Conservation (phyloP, 92 coral and sea anemone genomes). For the Montipora capitata region DNA sequence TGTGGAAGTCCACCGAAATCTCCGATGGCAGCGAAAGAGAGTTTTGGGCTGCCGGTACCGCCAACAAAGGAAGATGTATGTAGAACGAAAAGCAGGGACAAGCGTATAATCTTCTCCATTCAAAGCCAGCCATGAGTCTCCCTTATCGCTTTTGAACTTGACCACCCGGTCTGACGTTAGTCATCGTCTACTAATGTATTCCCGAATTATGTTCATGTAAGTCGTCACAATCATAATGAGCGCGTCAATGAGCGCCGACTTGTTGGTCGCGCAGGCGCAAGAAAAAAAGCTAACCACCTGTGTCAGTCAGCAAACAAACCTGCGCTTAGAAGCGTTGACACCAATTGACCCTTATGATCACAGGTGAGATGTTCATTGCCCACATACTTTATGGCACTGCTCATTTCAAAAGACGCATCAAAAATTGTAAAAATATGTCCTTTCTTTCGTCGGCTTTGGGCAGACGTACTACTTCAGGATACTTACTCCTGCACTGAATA, state of each 20-base stretch:
- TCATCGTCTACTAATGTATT: conserved; percentile 31
- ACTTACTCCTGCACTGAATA: too few relatives aligned
- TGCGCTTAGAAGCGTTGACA: background rate
- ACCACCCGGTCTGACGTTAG: conserved; percentile 20
- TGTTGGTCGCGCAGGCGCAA: conserved; percentile 25
- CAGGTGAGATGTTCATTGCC: background rate
- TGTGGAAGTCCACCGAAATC: conserved; percentile 89
- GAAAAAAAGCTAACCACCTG: conserved; percentile 19
- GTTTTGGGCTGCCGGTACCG: background rate
- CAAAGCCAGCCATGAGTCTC: conserved; percentile 53
- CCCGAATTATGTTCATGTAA: conserved; percentile 31
- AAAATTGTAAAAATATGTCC: background rate
- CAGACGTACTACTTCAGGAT: too few relatives aligned
- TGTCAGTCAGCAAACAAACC: conserved; percentile 1
- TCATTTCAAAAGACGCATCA: too few relatives aligned
- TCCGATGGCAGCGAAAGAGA: conserved; percentile 90
- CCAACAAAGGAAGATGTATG: conserved; percentile 36
- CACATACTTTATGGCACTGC: background rate
- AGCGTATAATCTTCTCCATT: conserved; percentile 50
- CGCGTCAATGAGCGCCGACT: background rate
- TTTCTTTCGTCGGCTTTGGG: too few relatives aligned
- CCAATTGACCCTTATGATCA: background rate
- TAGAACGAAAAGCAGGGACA: conserved; percentile 32
- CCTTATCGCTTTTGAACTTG: background rate
- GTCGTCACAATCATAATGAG: conserved; percentile 11